These are phyloP conservation scores for Pemphigus obesinymphae DNA, from an alignment of 1,140 invertebrate genomes.

Conservation along the genomic window DNA sequence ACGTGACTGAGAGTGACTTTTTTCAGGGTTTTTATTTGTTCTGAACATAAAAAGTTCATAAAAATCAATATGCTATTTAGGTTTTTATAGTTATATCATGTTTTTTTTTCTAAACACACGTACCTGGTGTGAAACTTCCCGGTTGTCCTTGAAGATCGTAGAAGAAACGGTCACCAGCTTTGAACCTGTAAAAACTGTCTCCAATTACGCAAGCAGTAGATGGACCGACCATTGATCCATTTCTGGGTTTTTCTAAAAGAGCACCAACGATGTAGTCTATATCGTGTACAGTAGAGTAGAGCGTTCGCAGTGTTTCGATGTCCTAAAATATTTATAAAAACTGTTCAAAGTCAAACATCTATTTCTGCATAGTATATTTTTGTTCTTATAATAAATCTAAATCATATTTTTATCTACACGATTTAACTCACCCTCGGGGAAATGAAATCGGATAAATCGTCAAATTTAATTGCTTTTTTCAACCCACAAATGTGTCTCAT, in stretches of 20 bases:
- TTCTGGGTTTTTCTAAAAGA: conserved; percentile 75
- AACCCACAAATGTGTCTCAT: conserved; percentile 74
- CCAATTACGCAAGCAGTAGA: conserved; percentile 86
- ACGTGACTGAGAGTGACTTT: conserved; percentile 9
- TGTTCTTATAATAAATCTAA: too few species aligned
- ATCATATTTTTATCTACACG: too few species aligned
- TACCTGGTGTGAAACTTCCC: conserved; percentile 66
- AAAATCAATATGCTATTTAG: background rate
- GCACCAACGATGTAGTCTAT: conserved; percentile 90
- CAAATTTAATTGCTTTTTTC: conserved; percentile 59
- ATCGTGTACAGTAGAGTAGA: conserved; percentile 73
- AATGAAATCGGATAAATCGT: conserved; percentile 44
- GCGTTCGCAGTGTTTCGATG: conserved; percentile 22
- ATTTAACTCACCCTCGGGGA: background rate
- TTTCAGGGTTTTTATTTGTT: background rate
- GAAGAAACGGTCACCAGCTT: conserved; percentile 77
- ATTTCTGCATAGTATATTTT: too few species aligned
- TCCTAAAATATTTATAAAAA: conserved; percentile 1
- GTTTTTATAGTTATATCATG: background rate
- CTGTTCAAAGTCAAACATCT: too few species aligned
- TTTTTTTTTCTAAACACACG: background rate
- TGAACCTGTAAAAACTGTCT: conserved; percentile 78
- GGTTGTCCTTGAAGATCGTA: conserved; percentile 67
- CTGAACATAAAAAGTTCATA: background rate
- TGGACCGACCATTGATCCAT: conserved; percentile 74